Percentiles rank a stretch among this genome's conserved stretches.
Evolutionary conservation across 2,888 invertebrate genomes (phyloP).

Genomic region (Melinaea marsaeus): DNA sequence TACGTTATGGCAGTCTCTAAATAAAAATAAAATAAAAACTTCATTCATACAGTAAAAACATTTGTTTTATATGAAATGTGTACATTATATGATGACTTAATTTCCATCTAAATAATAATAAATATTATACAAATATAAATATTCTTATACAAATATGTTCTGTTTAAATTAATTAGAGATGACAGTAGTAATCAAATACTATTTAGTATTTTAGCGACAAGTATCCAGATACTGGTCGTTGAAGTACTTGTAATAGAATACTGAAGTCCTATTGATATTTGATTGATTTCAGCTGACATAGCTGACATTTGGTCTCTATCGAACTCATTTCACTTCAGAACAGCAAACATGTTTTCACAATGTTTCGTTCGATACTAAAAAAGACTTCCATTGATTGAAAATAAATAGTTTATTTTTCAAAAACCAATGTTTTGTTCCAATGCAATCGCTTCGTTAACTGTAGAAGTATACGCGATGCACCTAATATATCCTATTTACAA

Average conservation of each 20-base stretch:
- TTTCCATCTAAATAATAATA: conserved; percentile 42
- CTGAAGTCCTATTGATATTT: neutral
- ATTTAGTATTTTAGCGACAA: too few species aligned
- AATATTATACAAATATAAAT: too few species aligned
- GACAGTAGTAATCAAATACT: conserved; percentile 3
- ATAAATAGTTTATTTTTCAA: too few species aligned
- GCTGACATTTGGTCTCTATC: neutral
- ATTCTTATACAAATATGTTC: conserved; percentile 34
- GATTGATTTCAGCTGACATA: neutral
- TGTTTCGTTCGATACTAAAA: too few species aligned
- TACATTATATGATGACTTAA: conserved; percentile 65
- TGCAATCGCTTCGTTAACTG: too few species aligned
- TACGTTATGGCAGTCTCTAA: neutral
- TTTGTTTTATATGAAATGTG: conserved; percentile 45
- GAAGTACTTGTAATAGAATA: neutral
- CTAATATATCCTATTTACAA: too few species aligned
- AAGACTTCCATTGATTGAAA: too few species aligned
- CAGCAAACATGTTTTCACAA: too few species aligned
- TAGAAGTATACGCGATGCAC: too few species aligned
- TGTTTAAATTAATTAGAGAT: neutral
- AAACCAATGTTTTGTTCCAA: too few species aligned
- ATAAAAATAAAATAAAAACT: conserved; percentile 15
- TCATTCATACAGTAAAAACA: conserved; percentile 22
- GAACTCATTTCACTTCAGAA: too few species aligned
- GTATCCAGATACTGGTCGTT: too few species aligned